These are phyloP conservation scores for Mirza zaza DNA, from an alignment of 2,113 vertebrate genomes.

Conservation along the genomic window DNA sequence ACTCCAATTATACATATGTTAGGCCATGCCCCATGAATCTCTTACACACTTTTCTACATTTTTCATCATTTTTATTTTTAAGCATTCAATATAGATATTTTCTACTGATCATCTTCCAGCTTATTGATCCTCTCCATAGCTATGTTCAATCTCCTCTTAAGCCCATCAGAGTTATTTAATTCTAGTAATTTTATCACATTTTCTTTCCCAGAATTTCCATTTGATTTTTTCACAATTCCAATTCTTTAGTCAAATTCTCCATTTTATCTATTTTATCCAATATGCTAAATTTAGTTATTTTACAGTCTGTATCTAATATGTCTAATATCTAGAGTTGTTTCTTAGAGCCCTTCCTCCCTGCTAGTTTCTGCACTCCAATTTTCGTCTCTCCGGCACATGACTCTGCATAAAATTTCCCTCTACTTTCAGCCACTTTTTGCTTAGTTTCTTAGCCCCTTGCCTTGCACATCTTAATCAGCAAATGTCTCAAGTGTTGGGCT, in stretches of 20 bases:
- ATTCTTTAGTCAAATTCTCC: background rate
- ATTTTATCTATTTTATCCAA: background rate
- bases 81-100: background rate
- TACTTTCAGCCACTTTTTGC: background rate
- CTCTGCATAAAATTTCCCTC: background rate
- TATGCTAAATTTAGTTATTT: background rate
- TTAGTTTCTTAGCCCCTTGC: background rate
- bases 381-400: background rate
- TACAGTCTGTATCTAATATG: background rate
- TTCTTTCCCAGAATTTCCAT: background rate
- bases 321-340: background rate
- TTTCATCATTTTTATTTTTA: constrained; percentile 5
- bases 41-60: background rate
- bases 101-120: background rate
- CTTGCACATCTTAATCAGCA: background rate
- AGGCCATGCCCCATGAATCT: background rate
- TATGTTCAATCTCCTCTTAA: background rate
- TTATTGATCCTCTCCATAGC: background rate
- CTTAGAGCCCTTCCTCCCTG: background rate
- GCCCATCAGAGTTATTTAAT: background rate
- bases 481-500: background rate
- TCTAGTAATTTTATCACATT: background rate
- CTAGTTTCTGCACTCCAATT: background rate
- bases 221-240: background rate
- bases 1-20: background rate